Base-by-base conservation (phyloP, 2,888 invertebrate genomes). In the Acrocyrtus sp. region DNA sequence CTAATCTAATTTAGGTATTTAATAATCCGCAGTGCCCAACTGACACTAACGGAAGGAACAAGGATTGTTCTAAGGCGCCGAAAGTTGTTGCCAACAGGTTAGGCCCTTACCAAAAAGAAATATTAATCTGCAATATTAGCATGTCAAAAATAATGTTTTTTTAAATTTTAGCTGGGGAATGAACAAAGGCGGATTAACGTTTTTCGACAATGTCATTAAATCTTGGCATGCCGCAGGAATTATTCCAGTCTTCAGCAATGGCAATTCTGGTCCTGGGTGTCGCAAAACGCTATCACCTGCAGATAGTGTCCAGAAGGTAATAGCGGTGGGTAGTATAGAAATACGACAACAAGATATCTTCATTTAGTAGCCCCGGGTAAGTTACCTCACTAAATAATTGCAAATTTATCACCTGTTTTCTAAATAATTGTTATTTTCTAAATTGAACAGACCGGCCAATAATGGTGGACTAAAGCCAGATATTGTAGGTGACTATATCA, bases 271-370 rank as follows among this genome's bases (percentile, higher is more conserved):
- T 21, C 48, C 45, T 2, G 12, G 12, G 5, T 65, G 65, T 34
- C 21, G 24, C 0, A 65, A 41, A 0, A 54, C 56, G 1, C 22
- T 34, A 10, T 48, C 29, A 8, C 65, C 65, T 12, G 65, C 47
- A 1, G 65, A 65, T 5, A 10, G 21, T 1, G n/a, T n/a, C 12
- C 34, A 22, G 2, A 56, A 56, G 2, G 47, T 65, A 3, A 65
- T 65, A 34, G 22, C 26, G 0, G 65, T 65, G 1, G 65, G 65
- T 10, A 47, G 47, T 10, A 65, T 56, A 3, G 65, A 65, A n/a
- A 0, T 4, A 17, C 2, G 17, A 34, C 21, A 34, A 65, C 17
- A 3, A n/a, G 22, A 65, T 65, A 39, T 54, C 65, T 6, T 1
- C 1, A 1, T 56, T 56, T 29, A 56, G 56, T 27, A 65, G 65